A percentile compares a stretch with the other conserved stretches of the same genome.
phyloP scores from a whole-genome alignment of 2,113 vertebrate species.

The Cochlearius cochlearius region DNA sequence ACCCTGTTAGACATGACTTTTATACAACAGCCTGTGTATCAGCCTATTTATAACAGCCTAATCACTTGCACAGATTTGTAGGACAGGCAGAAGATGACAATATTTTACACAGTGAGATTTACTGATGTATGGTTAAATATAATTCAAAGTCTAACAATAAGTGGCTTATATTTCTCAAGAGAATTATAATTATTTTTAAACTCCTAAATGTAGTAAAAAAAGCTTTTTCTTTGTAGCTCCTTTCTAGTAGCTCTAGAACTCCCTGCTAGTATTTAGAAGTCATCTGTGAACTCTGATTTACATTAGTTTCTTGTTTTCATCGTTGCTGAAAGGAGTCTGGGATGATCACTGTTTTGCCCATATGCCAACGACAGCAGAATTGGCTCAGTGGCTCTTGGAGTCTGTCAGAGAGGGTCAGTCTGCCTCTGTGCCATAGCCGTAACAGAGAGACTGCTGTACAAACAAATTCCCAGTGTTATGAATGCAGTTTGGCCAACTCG shows the following conservation, averaged over 20 bases:
- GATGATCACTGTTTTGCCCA: not conserved
- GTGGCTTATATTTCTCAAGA: not conserved
- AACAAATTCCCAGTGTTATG: not conserved
- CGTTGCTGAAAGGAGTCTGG: not conserved
- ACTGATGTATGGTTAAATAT: not conserved
- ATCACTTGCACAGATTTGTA: slow-evolving; percentile 1
- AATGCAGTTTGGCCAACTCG: not conserved
- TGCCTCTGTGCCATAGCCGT: not conserved
- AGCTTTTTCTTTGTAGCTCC: not conserved
- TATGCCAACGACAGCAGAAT: not conserved
- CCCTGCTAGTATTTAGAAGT: not conserved
- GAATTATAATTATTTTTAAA: not conserved
- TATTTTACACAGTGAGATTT: not conserved
- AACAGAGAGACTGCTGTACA: not conserved
- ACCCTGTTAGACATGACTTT: not conserved
- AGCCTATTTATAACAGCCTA: slow-evolving; percentile 14
- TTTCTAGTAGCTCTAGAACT: not conserved
- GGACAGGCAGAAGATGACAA: not conserved
- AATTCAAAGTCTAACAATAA: not conserved
- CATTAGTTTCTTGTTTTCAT: not conserved
- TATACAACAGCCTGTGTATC: not conserved
- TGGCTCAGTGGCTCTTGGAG: not conserved
- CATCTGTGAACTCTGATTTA: not conserved
- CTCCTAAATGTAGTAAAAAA: not conserved
- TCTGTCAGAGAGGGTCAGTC: not conserved